Conservation (phyloP, 2,113 vertebrate species). For the human region DNA sequence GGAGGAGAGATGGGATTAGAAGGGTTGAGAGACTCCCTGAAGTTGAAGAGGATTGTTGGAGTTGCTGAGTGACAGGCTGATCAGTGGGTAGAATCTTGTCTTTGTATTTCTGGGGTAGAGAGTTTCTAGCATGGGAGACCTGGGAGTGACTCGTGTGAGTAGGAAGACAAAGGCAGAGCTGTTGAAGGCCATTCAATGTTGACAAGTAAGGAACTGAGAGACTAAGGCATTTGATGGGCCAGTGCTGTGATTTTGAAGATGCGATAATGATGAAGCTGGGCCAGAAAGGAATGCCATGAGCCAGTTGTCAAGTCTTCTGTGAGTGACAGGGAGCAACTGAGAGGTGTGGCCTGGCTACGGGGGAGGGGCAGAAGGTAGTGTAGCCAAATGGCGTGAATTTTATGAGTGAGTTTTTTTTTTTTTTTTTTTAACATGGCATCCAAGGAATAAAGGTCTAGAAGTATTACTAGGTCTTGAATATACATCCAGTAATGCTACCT, state of each 20-base stretch:
- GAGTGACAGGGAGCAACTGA: not conserved
- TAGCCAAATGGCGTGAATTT: not conserved
- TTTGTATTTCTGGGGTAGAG: not conserved
- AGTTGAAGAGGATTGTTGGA: not conserved
- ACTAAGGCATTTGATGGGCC: not conserved
- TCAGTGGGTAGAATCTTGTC: not conserved
- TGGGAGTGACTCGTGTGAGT: not conserved
- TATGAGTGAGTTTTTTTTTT: not conserved
- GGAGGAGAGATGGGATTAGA: not conserved
- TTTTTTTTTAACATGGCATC: not conserved
- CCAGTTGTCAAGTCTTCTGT: not conserved
- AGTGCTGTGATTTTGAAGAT: not conserved
- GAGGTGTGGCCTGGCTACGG: not conserved
- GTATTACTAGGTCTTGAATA: not conserved
- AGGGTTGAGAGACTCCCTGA: not conserved
- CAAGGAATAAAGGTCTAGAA: not conserved
- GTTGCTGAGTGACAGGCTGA: not conserved
- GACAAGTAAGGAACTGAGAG: not conserved
- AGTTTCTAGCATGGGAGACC: not conserved
- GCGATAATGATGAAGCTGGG: not conserved
- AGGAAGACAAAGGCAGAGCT: not conserved
- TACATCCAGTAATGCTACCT: not conserved
- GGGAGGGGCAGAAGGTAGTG: not conserved
- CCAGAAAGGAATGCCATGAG: not conserved
- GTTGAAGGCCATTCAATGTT: not conserved